Base-by-base conservation (phyloP, 2,888 invertebrate species). In the Tetheella fluctuosa region DNA sequence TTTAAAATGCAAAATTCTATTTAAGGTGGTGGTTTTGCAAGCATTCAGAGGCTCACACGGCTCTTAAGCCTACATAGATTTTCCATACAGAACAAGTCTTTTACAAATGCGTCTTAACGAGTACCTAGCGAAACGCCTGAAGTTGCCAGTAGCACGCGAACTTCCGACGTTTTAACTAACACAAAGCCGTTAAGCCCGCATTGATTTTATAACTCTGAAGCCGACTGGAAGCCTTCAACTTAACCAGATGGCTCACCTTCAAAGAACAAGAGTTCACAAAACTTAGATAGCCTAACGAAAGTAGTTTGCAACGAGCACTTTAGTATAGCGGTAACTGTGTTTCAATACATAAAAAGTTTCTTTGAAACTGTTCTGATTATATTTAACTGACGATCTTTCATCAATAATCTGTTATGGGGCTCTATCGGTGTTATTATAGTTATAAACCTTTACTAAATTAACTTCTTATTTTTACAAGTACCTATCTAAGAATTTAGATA, bases 121-220 rank as follows among this genome's bases (percentile, higher is more conserved):
- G 67, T 69, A 64, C 64, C 65, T 65, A 69, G 63, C 65, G 37
- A 34, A 55, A 63, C 62, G 65, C 68, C 71, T 65, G 63, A 72
- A 76, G 70, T 77, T 75, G 70, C 76, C 72, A 72, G 69, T 70
- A 72, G 76, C 83, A 81, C 81, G 81, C 80, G 64, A 84, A 82
- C 83, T 84, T 83, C 80, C 77, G 78, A 79, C 77, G 65, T 76
- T 83, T 83, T 83, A 85, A 85, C 84, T 81, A 80, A 81, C 77
- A 73, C 82, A 80, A 85, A 85, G 81, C 82, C 73, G 82, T 85
- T 86, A 79, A 81, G 78, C 76, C 76, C 73, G 79, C 85, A 83
- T 85, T 85, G 87, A 85, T 88, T 88, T 84, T 86, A 80, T 84
- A 85, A 84, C 77, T 71, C 71, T 74, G 72, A 67, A 68, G 68